These are phyloP conservation scores for Melanerpes aurifrons DNA, from an alignment of 2,113 vertebrate genomes.

Conservation along the genomic window DNA sequence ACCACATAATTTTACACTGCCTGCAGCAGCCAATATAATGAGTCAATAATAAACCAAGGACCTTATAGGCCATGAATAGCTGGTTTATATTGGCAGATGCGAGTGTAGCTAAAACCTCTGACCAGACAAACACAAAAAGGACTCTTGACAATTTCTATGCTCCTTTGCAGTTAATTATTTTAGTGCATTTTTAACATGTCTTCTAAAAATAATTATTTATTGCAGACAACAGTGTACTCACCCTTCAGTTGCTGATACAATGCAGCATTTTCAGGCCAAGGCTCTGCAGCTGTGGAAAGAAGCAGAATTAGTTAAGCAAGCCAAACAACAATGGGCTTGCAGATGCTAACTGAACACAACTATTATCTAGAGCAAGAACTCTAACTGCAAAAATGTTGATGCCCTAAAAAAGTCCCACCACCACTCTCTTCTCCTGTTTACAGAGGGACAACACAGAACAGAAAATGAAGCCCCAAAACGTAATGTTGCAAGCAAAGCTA, in stretches of 20 bases:
- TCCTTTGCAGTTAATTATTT: slow-evolving; percentile 59
- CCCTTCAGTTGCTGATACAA: slow-evolving; percentile 85
- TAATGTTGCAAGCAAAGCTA: not conserved
- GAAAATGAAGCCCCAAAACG: not conserved
- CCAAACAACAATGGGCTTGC: not conserved
- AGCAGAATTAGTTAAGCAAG: slow-evolving; percentile 59
- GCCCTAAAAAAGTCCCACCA: slow-evolving; percentile 2
- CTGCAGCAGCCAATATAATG: slow-evolving; percentile 83
- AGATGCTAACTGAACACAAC: slow-evolving; percentile 39
- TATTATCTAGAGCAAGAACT: not conserved
- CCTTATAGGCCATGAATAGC: slow-evolving; percentile 77
- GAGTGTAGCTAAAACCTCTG: slow-evolving; percentile 73
- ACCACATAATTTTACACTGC: slow-evolving; percentile 83
- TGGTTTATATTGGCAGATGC: slow-evolving; percentile 76
- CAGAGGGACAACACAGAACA: not conserved
- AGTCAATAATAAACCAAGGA: slow-evolving; percentile 85
- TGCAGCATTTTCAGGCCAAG: slow-evolving; percentile 84
- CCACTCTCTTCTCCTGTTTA: not conserved
- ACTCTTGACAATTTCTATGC: slow-evolving; percentile 53
- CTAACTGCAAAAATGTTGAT: slow-evolving; percentile 11
- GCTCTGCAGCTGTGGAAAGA: slow-evolving; percentile 79
- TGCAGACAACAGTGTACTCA: slow-evolving; percentile 63
- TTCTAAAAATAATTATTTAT: slow-evolving; percentile 70
- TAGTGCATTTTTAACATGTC: slow-evolving; percentile 53
- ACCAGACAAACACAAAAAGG: slow-evolving; percentile 71